A percentile compares a stretch with the other conserved stretches of the same genome.
Conservation (phyloP, 2,113 vertebrate genomes). For the Lasiurus cinereus region DNA sequence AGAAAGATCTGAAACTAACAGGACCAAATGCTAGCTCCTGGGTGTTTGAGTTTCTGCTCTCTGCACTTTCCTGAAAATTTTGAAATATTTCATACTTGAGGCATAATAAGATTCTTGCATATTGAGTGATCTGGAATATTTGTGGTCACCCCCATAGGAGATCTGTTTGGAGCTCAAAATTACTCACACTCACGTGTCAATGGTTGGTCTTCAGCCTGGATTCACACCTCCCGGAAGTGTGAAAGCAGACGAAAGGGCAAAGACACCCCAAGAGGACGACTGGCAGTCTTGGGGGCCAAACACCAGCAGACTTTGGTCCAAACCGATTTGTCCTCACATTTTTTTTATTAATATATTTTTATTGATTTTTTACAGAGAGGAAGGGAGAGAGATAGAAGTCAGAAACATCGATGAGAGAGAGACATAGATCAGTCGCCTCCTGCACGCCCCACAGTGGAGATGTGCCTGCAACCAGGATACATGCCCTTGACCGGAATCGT, state of each 20-base stretch:
- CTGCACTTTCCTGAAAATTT: neutral
- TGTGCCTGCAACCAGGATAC: too few relatives aligned
- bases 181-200: too few relatives aligned
- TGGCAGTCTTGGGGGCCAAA: neutral
- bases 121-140: neutral
- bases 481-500: too few relatives aligned
- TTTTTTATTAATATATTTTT: neutral
- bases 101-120: neutral
- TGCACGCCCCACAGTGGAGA: too few relatives aligned
- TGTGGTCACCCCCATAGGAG: neutral
- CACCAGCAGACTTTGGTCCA: neutral
- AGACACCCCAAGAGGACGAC: neutral
- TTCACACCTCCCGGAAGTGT: too few relatives aligned
- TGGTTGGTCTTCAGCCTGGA: neutral
- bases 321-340: neutral
- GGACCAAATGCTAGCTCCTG: neutral
- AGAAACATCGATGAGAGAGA: too few relatives aligned
- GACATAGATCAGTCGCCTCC: too few relatives aligned
- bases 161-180: neutral
- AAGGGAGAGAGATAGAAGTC: too few relatives aligned
- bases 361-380: too few relatives aligned
- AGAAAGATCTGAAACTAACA: neutral
- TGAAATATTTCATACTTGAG: slow-evolving; percentile 1
- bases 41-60: neutral
- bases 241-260: neutral